Evolutionary conservation across 2,888 invertebrate genomes (phyloP).

Genomic region (Rhaphigaster nebulosa): DNA sequence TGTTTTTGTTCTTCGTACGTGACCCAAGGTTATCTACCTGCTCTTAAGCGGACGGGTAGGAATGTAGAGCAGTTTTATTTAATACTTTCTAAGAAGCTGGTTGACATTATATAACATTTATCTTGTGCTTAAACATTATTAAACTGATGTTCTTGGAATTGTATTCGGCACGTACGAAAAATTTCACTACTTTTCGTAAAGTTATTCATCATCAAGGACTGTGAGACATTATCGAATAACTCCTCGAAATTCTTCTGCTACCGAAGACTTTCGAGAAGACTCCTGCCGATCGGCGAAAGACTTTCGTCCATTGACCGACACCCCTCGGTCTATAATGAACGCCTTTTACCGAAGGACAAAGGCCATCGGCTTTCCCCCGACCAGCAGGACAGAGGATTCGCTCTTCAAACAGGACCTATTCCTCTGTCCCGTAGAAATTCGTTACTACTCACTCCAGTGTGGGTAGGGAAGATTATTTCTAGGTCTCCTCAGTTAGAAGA

Average conservation of each 20-base stretch:
- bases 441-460: not conserved
- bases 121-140: not conserved
- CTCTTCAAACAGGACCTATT: not conserved
- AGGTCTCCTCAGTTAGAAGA: not conserved
- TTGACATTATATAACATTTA: no score
- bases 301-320: not conserved
- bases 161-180: not conserved
- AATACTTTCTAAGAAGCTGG: no score
- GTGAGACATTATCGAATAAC: not conserved
- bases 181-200: not conserved
- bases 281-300: not conserved
- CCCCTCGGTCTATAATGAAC: not conserved
- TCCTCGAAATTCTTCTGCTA: not conserved
- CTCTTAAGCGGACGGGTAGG: not conserved
- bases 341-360: slow-evolving; percentile 18
- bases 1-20: not conserved
- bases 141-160: not conserved
- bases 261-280: not conserved
- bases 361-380: slow-evolving; percentile 9
- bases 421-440: not conserved
- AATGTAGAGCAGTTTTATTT: no score
- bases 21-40: not conserved
- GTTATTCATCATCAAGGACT: not conserved
- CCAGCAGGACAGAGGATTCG: not conserved
- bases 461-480: not conserved